Conservation (phyloP, 1,140 invertebrate genomes). For the Drosophila serrata region DNA sequence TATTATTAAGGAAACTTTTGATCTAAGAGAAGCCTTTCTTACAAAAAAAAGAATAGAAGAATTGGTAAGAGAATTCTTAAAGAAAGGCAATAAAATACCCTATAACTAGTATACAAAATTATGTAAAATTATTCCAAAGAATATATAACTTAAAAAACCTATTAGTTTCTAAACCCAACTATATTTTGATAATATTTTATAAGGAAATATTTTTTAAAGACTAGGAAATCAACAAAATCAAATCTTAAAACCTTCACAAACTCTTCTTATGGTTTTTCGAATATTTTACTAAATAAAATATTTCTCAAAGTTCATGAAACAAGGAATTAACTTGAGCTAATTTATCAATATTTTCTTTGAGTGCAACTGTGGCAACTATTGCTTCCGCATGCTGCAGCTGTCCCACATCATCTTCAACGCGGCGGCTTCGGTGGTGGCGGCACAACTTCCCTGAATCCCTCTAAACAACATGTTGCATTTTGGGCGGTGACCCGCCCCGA, state of each 20-base stretch:
- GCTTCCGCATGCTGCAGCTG: constrained; percentile 50
- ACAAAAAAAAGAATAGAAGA: background rate
- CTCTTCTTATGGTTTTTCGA: background rate
- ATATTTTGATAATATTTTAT: too few species aligned
- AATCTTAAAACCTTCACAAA: background rate
- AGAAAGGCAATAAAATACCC: background rate
- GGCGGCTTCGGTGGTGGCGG: background rate
- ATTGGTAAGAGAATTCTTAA: background rate
- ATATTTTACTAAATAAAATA: background rate
- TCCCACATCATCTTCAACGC: constrained; percentile 39
- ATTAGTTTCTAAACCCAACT: background rate
- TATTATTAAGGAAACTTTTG: too few species aligned
- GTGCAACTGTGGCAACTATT: constrained; percentile 15
- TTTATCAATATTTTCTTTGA: background rate
- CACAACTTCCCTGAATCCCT: constrained; percentile 13
- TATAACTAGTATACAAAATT: background rate
- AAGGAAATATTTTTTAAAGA: background rate
- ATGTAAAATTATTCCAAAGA: background rate
- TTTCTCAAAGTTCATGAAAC: background rate
- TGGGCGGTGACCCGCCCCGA: constrained; percentile 54
- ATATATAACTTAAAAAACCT: background rate
- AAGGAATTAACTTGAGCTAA: background rate
- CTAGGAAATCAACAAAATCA: background rate
- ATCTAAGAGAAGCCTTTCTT: too few species aligned
- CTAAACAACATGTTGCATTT: constrained; percentile 58